phyloP scores from a whole-genome alignment of 2,113 vertebrate genomes.

The Corythaixoides concolor region DNA sequence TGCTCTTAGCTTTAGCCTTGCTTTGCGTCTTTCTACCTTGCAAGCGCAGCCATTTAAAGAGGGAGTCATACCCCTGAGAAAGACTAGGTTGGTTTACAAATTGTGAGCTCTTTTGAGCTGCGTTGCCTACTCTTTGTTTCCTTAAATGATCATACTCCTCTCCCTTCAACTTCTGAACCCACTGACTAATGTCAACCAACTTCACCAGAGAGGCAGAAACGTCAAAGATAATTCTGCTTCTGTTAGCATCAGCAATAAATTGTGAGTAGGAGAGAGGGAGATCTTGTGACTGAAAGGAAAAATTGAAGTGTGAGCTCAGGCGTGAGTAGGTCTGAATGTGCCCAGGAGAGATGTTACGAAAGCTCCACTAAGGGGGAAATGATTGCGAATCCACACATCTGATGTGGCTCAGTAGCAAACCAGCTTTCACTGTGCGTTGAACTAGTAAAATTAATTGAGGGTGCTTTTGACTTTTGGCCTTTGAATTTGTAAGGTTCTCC shows the following conservation, averaged over 20 bases:
- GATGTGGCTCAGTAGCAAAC: background rate
- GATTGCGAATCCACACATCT: conserved; percentile 39
- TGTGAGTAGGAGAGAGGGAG: background rate
- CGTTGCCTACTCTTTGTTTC: background rate
- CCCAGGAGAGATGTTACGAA: conserved; percentile 37
- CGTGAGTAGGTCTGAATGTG: background rate
- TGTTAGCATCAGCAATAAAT: background rate
- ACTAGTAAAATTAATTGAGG: conserved; percentile 11
- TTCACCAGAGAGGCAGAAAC: background rate
- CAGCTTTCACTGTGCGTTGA: background rate
- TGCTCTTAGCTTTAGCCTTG: background rate
- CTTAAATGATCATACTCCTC: background rate
- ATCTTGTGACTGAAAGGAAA: conserved; percentile 48
- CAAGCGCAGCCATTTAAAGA: background rate
- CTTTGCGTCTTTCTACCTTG: background rate
- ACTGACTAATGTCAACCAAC: background rate
- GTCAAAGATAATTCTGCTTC: conserved; percentile 23
- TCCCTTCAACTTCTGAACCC: background rate
- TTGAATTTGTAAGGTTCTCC: conserved; percentile 26
- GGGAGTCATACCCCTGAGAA: background rate
- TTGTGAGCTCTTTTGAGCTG: background rate
- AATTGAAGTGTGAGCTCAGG: conserved; percentile 23
- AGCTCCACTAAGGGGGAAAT: conserved; percentile 27
- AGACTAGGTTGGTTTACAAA: background rate
- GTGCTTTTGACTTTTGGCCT: conserved; percentile 36